Percentiles rank a stretch among this genome's conserved stretches.
Evolutionary conservation across 2,888 invertebrate genomes (phyloP).

Genomic region (Icerya purchasi): DNA sequence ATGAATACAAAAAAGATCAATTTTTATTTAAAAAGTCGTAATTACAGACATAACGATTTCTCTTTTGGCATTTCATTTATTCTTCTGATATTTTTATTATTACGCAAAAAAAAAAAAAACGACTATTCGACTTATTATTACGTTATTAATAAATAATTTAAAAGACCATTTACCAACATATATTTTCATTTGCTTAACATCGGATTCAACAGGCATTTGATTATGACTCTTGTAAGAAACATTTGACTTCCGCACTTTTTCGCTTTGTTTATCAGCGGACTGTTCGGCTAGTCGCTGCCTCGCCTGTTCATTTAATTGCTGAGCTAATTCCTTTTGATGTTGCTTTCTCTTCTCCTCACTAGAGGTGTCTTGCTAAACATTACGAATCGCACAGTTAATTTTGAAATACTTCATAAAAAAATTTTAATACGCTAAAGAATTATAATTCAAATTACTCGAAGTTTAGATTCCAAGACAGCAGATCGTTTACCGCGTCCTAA

Average conservation of each 20-base stretch:
- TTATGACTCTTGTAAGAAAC: conserved; percentile 80
- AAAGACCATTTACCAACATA: conserved; percentile 68
- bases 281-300: conserved; percentile 77
- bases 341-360: conserved; percentile 92
- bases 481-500: conserved; percentile 63
- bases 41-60: too few relatives aligned
- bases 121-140: too few relatives aligned
- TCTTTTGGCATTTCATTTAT: too few relatives aligned
- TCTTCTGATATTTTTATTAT: too few relatives aligned
- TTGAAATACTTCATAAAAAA: background rate
- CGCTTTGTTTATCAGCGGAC: conserved; percentile 52
- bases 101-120: too few relatives aligned
- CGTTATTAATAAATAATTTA: too few relatives aligned
- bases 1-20: too few relatives aligned
- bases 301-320: conserved; percentile 76
- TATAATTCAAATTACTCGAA: conserved; percentile 39
- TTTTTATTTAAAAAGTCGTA: too few relatives aligned
- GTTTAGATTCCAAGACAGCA: conserved; percentile 78
- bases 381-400: background rate
- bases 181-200: conserved; percentile 79
- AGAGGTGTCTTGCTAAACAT: conserved; percentile 29
- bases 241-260: conserved; percentile 79
- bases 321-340: conserved; percentile 86
- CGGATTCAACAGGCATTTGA: conserved; percentile 82
- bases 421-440: too few relatives aligned